Evolutionary conservation across 2,888 invertebrate species (phyloP).

Genomic region (Strigamia transsilvanica): DNA sequence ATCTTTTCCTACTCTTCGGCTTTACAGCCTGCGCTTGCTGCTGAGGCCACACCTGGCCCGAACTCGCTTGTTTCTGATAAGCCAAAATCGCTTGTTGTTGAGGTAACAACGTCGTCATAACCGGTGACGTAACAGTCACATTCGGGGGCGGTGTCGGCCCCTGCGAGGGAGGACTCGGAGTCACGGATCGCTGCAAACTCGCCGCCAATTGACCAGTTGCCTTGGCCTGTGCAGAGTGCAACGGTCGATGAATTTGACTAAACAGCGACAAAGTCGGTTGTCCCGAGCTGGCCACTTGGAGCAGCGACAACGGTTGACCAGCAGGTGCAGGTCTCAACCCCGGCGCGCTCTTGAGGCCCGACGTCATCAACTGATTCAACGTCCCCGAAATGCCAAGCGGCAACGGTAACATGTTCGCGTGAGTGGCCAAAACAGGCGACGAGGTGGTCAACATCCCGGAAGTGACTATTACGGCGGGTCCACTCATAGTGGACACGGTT

Average conservation of each 20-base stretch:
- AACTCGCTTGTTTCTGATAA: constrained; percentile 27
- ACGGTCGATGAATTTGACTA: constrained; percentile 11
- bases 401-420: constrained; percentile 61
- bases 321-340: constrained; percentile 58
- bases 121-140: background rate
- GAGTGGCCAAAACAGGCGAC: constrained; percentile 44
- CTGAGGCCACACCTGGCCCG: background rate
- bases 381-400: constrained; percentile 61
- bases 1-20: constrained; percentile 3
- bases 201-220: constrained; percentile 52
- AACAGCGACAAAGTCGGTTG: background rate
- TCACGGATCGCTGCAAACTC: constrained; percentile 1
- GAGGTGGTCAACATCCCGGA: constrained; percentile 55
- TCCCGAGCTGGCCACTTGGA: constrained; percentile 58
- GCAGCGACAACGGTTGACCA: constrained; percentile 59
- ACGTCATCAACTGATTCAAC: constrained; percentile 61
- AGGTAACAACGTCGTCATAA: background rate
- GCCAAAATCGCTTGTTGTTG: constrained; percentile 41
- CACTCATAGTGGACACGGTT: constrained; percentile 61
- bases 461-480: constrained; percentile 58
- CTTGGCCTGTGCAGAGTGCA: background rate
- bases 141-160: constrained; percentile 16
- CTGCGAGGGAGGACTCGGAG: constrained; percentile 3
- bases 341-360: constrained; percentile 60
- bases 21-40: background rate